Percentiles rank a stretch among this genome's conserved stretches.
These are phyloP conservation scores for Fringilla coelebs DNA, from an alignment of 2,797 vertebrate species.

Conservation along the genomic window DNA sequence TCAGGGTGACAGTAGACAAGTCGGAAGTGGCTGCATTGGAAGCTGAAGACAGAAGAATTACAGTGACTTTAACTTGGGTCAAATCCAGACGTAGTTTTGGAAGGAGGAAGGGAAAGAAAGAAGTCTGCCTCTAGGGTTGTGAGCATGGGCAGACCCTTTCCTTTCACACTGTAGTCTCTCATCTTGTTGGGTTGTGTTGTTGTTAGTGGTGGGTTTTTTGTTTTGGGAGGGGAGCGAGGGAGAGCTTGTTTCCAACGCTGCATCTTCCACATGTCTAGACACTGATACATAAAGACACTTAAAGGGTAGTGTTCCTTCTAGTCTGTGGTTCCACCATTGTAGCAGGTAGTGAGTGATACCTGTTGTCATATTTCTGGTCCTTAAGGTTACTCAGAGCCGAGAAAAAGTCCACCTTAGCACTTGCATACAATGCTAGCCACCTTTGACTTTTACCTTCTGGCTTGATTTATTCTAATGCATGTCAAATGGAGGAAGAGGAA, in stretches of 20 bases:
- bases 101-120: background rate
- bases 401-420: background rate
- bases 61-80: background rate
- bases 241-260: background rate
- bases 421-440: background rate
- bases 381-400: background rate
- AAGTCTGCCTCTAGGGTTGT: background rate
- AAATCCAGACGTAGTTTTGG: background rate
- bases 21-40: background rate
- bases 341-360: background rate
- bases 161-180: background rate
- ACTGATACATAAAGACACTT: background rate
- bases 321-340: background rate
- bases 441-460: background rate
- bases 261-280: background rate
- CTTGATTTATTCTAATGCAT: background rate
- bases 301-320: background rate
- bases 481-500: background rate
- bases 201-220: background rate
- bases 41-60: background rate
- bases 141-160: background rate
- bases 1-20: rapidly evolving
- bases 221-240: rapidly evolving
- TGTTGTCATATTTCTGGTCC: background rate
- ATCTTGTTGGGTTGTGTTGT: background rate